Evolutionary conservation across 2,888 invertebrate genomes (phyloP), one percentile per base, ranked within the genome.

Genomic region (Leptopterna dolabrata): DNA sequence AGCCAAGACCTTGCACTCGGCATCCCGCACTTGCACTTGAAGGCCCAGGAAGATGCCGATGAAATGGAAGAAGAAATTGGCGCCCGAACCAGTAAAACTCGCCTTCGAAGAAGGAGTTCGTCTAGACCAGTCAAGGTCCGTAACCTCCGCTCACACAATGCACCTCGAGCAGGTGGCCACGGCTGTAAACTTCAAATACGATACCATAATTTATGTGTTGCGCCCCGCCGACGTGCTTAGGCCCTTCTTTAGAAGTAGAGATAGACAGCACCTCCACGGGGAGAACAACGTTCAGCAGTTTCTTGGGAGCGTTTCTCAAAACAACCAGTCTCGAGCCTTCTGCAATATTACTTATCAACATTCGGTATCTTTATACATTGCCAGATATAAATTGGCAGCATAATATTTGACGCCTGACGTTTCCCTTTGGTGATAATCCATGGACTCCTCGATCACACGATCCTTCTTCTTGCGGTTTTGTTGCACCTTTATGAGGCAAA

Each of bases 171-270:
- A 85, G 85, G 87, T 84, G 87, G 87, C 78, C 51, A 73, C 36
- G 73, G 73, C 45, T 83, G 78, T 78, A 84, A 87, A 87, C 83
- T 84, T 87, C 87, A 87, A 85, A 87, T 87, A 87, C 76, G 87
- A 47, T 45, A 85, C 63, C 78, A 78, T 84, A 85, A 87, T 87
- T 87, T 87, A 87, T 78, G 80, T 70, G 78, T 78, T 70, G 73
- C 41, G 47, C 85, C 41, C 47, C 41, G 71, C 71, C 73, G 82
- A 87, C 87, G 82, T 82, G 82, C 82, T 87, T 87, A 87, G 87
- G 71, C 36, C 73, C 73, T 36, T 45, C 78, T 78, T 78, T 45
- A 27, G 27, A 27, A 41, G 45, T 43, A 19, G 78, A 45, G 45
- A 41, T 78, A 78, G 78, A 78, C 78, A 78, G 45, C 78, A n/a